phyloP scores from a whole-genome alignment of 1,140 invertebrate genomes.

The Drosophila neocordata region DNA sequence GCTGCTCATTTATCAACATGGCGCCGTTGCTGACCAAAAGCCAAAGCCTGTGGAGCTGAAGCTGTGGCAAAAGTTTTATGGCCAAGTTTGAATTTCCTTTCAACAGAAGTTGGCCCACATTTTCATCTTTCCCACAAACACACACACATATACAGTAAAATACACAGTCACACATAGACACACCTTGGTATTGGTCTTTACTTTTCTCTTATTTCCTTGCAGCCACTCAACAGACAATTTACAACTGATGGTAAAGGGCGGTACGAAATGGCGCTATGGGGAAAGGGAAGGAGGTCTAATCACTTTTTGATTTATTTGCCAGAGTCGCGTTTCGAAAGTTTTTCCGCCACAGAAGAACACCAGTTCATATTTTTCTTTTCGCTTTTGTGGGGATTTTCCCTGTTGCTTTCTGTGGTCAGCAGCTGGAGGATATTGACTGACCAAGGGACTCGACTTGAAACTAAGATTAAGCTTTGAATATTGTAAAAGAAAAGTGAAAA shows the following conservation, averaged over 20 bases:
- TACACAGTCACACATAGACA: not conserved
- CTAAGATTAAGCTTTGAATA: constrained; percentile 40
- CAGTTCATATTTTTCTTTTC: constrained; percentile 63
- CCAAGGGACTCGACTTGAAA: not conserved
- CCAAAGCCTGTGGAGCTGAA: constrained; percentile 30
- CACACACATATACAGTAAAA: constrained; percentile 22
- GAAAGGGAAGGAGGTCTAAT: constrained; percentile 50
- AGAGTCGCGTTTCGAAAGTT: constrained; percentile 55
- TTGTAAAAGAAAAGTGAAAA: constrained; percentile 44
- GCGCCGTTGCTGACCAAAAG: constrained; percentile 29
- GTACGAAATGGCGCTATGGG: not conserved
- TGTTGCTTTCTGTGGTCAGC: constrained; percentile 37
- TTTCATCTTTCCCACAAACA: constrained; percentile 44
- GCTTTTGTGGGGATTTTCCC: constrained; percentile 40
- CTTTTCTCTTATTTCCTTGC: constrained; percentile 35
- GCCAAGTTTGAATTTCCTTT: constrained; percentile 73
- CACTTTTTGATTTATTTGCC: constrained; percentile 79
- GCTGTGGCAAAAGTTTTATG: constrained; percentile 73
- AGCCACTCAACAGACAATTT: constrained; percentile 77
- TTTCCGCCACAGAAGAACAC: constrained; percentile 36
- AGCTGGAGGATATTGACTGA: constrained; percentile 49
- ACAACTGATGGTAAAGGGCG: constrained; percentile 50
- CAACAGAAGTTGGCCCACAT: constrained; percentile 49
- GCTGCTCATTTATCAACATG: constrained; percentile 73
- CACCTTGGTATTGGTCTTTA: constrained; percentile 19